phyloP scores from a whole-genome alignment of 2,888 invertebrate genomes.

The Cosmia pyralina region DNA sequence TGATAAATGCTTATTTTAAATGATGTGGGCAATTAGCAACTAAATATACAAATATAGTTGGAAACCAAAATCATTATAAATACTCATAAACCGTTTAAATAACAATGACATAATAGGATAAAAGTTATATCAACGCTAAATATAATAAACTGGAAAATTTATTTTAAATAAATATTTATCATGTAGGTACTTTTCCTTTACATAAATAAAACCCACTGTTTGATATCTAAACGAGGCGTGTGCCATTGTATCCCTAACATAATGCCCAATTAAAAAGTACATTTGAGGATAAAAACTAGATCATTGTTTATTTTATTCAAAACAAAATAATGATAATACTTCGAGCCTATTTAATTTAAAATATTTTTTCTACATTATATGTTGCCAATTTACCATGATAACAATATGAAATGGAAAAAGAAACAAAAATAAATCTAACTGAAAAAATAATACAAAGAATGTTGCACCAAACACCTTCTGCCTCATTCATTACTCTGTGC shows the following conservation, averaged over 20 bases:
- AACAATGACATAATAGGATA: constrained; percentile 36
- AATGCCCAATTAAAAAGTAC: constrained; percentile 10
- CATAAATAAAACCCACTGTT: constrained; percentile 3
- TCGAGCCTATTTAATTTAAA: background rate
- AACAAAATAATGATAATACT: background rate
- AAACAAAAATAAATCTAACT: constrained; percentile 9
- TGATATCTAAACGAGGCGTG: constrained; percentile 1
- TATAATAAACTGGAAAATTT: constrained; percentile 15
- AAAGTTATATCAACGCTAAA: constrained; percentile 3
- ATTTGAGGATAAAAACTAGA: constrained; percentile 6
- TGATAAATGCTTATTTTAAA: constrained; percentile 44
- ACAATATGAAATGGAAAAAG: constrained; percentile 18
- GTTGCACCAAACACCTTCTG: constrained; percentile 66
- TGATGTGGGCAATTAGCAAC: constrained; percentile 56
- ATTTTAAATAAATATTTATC: constrained; percentile 8
- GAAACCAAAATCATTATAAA: constrained; percentile 34
- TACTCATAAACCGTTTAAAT: constrained; percentile 31
- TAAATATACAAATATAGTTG: constrained; percentile 35
- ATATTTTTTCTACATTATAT: background rate
- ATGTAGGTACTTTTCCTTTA: constrained; percentile 15
- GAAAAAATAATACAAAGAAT: constrained; percentile 33
- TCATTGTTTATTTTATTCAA: background rate
- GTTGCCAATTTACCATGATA: background rate
- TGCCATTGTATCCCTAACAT: constrained; percentile 13
- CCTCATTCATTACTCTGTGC: constrained; percentile 77